Evolutionary conservation across 2,113 vertebrate genomes (phyloP).

Genomic region (Prionailurus viverrinus): DNA sequence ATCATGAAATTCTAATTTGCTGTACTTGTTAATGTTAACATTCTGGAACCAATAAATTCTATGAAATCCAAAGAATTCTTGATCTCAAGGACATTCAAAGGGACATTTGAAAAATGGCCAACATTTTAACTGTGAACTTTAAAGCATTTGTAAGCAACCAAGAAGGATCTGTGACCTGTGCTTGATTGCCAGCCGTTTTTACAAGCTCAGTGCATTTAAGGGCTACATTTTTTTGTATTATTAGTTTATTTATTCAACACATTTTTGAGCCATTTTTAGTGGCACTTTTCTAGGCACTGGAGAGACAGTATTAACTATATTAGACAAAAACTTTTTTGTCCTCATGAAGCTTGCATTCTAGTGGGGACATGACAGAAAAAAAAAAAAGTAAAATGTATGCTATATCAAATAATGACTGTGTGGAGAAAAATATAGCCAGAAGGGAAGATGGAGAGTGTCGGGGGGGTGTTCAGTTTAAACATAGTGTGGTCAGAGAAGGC

Average conservation of each 20-base stretch:
- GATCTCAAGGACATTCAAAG: neutral
- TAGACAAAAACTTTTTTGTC: neutral
- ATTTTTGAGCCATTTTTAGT: neutral
- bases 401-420: neutral
- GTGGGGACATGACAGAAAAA: neutral
- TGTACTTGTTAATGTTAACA: neutral
- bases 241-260: neutral
- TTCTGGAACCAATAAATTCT: conserved; percentile 22
- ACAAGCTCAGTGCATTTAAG: neutral
- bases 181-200: neutral
- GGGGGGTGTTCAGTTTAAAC: neutral
- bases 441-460: neutral
- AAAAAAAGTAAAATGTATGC: neutral
- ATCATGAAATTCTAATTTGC: neutral
- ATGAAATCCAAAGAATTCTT: neutral
- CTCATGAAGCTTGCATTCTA: neutral
- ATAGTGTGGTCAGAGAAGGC: neutral
- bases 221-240: neutral
- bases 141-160: neutral
- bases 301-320: neutral
- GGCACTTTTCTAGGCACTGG: neutral
- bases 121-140: neutral
- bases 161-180: neutral
- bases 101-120: neutral
- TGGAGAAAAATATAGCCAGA: neutral